These are phyloP conservation scores for Galerucella calmariensis DNA, from an alignment of 2,888 invertebrate genomes.

Conservation along the genomic window DNA sequence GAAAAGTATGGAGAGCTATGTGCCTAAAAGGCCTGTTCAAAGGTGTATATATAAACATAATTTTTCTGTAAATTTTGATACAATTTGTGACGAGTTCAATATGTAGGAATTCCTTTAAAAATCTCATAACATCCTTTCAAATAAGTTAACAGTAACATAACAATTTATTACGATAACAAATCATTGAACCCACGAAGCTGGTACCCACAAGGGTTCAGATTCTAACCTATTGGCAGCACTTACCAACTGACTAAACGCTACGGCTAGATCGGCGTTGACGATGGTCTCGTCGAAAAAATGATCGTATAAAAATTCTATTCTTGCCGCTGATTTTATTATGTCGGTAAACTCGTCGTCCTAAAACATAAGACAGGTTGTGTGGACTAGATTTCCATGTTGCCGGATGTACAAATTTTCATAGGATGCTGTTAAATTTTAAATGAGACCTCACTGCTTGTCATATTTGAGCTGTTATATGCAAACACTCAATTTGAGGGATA, in stretches of 20 bases:
- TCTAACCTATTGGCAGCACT: slow-evolving; percentile 86
- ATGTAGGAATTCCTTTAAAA: slow-evolving; percentile 4
- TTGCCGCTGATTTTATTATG: slow-evolving; percentile 84
- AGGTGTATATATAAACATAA: background rate
- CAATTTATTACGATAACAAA: slow-evolving; percentile 30
- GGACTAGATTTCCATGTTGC: too few species aligned
- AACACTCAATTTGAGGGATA: too few species aligned
- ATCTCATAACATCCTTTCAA: slow-evolving; percentile 25
- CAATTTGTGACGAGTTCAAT: background rate
- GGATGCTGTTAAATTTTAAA: too few species aligned
- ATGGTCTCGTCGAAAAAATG: slow-evolving; percentile 95
- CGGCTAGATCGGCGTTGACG: slow-evolving; percentile 89
- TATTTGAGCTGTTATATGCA: too few species aligned
- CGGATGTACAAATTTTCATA: too few species aligned
- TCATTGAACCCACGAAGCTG: slow-evolving; percentile 91
- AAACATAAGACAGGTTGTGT: slow-evolving; percentile 50
- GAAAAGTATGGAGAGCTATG: too few species aligned
- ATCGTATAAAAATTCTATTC: slow-evolving; percentile 91
- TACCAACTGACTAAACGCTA: slow-evolving; percentile 87
- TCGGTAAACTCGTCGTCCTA: slow-evolving; percentile 93
- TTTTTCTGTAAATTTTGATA: background rate
- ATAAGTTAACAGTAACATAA: slow-evolving; percentile 42
- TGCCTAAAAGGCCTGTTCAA: too few species aligned
- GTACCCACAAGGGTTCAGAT: slow-evolving; percentile 95
- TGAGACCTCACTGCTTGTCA: too few species aligned